phyloP scores from a whole-genome alignment of 2,888 invertebrate species.

The Macaria notata region DNA sequence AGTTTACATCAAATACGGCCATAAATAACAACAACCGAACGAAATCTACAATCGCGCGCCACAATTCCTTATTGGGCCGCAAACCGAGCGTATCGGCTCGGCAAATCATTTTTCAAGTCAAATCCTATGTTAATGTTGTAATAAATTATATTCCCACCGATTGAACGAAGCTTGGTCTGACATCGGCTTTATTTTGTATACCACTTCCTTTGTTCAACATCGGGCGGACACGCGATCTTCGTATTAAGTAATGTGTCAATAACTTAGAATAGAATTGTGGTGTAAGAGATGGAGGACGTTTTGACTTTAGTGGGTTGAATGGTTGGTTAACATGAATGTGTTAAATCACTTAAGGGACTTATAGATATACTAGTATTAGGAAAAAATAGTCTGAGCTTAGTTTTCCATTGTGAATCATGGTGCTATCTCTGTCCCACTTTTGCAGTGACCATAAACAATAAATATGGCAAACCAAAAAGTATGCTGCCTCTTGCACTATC shows the following conservation, averaged over 20 bases:
- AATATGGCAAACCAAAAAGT: background rate
- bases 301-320: background rate
- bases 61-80: slow-evolving; percentile 16
- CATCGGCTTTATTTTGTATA: slow-evolving; percentile 44
- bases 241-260: slow-evolving; percentile 66
- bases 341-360: no score
- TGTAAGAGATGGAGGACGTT: slow-evolving; percentile 6
- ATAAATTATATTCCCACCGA: slow-evolving; percentile 33
- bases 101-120: slow-evolving; percentile 21
- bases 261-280: slow-evolving; percentile 40
- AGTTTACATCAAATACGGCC: no score
- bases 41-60: background rate
- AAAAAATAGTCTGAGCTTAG: no score
- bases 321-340: no score
- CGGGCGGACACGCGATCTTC: slow-evolving; percentile 55
- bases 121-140: slow-evolving; percentile 24
- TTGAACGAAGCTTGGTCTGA: slow-evolving; percentile 41
- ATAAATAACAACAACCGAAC: no score
- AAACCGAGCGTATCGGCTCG: slow-evolving; percentile 19
- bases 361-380: no score
- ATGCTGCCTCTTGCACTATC: slow-evolving; percentile 16
- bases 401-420: no score
- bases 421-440: no score
- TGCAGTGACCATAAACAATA: no score
- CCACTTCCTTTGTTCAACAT: slow-evolving; percentile 51